Percentiles rank a stretch among this genome's conserved stretches.
Evolutionary conservation across 1,140 invertebrate species (phyloP).

Genomic region (Drosophila suzukii): DNA sequence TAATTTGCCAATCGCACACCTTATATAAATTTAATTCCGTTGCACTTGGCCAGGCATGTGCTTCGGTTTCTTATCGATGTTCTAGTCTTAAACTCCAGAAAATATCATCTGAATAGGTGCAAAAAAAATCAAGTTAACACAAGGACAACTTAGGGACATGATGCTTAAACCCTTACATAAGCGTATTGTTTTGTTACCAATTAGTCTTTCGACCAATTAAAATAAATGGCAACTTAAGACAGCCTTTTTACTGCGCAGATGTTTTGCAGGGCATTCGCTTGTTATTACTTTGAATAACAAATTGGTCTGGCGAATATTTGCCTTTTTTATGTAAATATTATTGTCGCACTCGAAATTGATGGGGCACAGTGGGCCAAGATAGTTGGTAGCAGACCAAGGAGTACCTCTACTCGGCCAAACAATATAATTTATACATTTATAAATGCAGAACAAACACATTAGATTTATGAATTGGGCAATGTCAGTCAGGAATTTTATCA

Average conservation of each 20-base stretch:
- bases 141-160: neutral
- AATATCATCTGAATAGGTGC: constrained; percentile 32
- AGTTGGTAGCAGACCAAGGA: neutral
- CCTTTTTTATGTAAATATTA: constrained; percentile 70
- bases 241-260: constrained; percentile 38
- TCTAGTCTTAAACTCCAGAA: neutral
- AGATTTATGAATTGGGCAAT: constrained; percentile 60
- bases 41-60: constrained; percentile 41
- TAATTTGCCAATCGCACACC: constrained; percentile 66
- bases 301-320: constrained; percentile 58
- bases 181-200: constrained; percentile 19
- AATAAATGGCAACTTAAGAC: constrained; percentile 54
- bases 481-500: constrained; percentile 27
- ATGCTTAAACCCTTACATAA: constrained; percentile 23
- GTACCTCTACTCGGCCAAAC: constrained; percentile 17
- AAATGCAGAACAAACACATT: constrained; percentile 65
- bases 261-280: constrained; percentile 23
- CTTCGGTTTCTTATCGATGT: constrained; percentile 50
- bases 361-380: constrained; percentile 32
- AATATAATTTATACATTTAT: constrained; percentile 53
- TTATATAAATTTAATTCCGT: constrained; percentile 58
- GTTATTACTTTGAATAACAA: constrained; percentile 60
- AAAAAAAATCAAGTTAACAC: constrained; percentile 5
- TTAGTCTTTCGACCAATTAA: constrained; percentile 57
- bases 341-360: constrained; percentile 50